A percentile compares a stretch with the other conserved stretches of the same genome.
These are phyloP conservation scores for Rhyzopertha dominica DNA, from an alignment of 1,140 invertebrate genomes.

Conservation along the genomic window DNA sequence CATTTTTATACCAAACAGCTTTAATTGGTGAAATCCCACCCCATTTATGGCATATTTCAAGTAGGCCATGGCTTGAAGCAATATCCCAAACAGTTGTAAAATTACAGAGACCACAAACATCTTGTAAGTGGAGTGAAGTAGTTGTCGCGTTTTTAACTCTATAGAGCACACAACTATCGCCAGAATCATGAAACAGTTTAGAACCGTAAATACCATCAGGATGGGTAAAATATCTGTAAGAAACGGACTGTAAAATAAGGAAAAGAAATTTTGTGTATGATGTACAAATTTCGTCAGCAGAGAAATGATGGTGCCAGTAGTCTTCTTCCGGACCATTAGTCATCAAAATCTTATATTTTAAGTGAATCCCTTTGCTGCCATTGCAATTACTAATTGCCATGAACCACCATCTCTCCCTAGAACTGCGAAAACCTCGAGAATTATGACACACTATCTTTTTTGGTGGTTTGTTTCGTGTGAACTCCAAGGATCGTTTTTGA, in stretches of 20 bases:
- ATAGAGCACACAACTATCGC: constrained; percentile 61
- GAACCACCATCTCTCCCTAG: constrained; percentile 74
- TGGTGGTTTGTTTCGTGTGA: not conserved
- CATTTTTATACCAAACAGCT: constrained; percentile 1
- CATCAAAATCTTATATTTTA: constrained; percentile 69
- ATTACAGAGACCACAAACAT: constrained; percentile 70
- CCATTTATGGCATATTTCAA: constrained; percentile 68
- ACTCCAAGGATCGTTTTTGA: constrained; percentile 2
- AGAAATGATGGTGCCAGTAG: constrained; percentile 82
- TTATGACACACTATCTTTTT: constrained; percentile 51
- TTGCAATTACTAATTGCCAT: constrained; percentile 69
- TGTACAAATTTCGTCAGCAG: constrained; percentile 91
- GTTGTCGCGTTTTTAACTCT: constrained; percentile 66
- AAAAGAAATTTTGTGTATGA: constrained; percentile 23
- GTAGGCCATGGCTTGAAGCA: constrained; percentile 61
- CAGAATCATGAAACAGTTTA: constrained; percentile 60
- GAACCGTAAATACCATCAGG: constrained; percentile 57
- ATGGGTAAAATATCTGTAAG: constrained; percentile 67
- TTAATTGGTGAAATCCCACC: constrained; percentile 42
- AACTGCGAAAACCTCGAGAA: constrained; percentile 57
- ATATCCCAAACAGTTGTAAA: constrained; percentile 60
- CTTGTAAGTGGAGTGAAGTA: constrained; percentile 85
- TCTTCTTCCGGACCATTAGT: constrained; percentile 73
- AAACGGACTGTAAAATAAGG: constrained; percentile 10
- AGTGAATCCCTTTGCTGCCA: constrained; percentile 58